Base-by-base conservation (phyloP, 2,113 vertebrate species). In the Mus spicilegus region DNA sequence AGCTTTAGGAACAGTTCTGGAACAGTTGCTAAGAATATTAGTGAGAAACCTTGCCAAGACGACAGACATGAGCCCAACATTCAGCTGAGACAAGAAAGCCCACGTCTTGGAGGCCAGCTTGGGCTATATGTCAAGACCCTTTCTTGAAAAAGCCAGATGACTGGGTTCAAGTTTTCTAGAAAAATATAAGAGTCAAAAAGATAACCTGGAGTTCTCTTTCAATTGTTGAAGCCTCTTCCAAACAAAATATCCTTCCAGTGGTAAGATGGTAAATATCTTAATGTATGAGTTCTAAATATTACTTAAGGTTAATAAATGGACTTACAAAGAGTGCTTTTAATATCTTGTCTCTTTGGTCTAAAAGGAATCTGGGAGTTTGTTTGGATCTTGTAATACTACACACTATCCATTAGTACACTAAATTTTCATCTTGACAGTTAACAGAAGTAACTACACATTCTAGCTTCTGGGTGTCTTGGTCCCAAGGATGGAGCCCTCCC, bases 281-380 rank as follows among this genome's bases (percentile, higher is more conserved):
- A 94, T 84, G 36, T 3, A 0, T 94, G 82, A 97, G 33, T 96
- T 95, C 90, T 95, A 95, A 97, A 94, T 98, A 97, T 97, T 97
- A 86, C 63, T 63, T 84, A 97, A 95, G 33, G 70, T 91, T 98
- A 98, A 98, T 98, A 98, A 98, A 98, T 95, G 94, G 28, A 82
- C 75, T 98, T 97, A 91, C 93, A 73, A 97, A 97, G 51, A 75
- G 24, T 77, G 58, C 36, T 92, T 94, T 61, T 87, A 73, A n/a
- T 89, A 81, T 61, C 89, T 94, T 73, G 63, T 90, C 49, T 94
- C 89, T 96, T 81, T 76, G 65, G 36, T 84, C 30, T 54, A 88
- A 65, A 91, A 76, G 61, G 36, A 67, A 91, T 39, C 39, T 72
- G 58, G 82, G 54, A 75, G n/a, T 24, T 26, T 82, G 58, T 61